Evolutionary conservation across 1,140 invertebrate genomes (phyloP).

Genomic region (Centruroides sculpturatus): DNA sequence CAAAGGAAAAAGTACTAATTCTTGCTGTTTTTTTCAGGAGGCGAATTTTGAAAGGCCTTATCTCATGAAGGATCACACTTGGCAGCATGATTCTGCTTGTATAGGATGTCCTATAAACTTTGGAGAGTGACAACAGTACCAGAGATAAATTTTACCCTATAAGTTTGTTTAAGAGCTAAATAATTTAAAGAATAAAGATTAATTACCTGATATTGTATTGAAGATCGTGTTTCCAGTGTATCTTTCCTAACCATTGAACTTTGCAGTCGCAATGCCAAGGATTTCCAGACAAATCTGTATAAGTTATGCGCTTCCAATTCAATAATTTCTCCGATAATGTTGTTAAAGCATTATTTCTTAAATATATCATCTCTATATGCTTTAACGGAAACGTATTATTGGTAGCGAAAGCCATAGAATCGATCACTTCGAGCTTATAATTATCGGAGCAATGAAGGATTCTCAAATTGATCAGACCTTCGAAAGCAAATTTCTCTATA

Average conservation of each 20-base stretch:
- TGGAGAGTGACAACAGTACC: too few relatives aligned
- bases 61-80: too few relatives aligned
- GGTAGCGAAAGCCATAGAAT: conserved; percentile 8
- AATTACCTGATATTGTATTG: conserved; percentile 5
- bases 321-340: not conserved
- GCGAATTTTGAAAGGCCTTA: too few relatives aligned
- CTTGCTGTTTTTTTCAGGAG: too few relatives aligned
- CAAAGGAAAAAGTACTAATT: too few relatives aligned
- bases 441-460: conserved; percentile 11
- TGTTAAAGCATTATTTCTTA: conserved; percentile 1
- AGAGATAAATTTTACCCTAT: too few relatives aligned
- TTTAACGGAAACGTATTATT: conserved; percentile 4
- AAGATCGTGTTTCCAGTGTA: conserved; percentile 4
- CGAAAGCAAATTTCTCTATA: conserved; percentile 16
- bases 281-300: conserved; percentile 14
- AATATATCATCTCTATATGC: conserved; percentile 2
- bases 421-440: conserved; percentile 6
- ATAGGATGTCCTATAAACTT: too few relatives aligned
- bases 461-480: conserved; percentile 9
- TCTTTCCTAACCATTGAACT: conserved; percentile 14
- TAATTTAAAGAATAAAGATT: not conserved
- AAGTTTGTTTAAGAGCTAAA: not conserved
- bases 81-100: too few relatives aligned
- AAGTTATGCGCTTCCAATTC: conserved; percentile 1
- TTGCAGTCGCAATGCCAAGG: conserved; percentile 17